Conservation (phyloP, 1,140 invertebrate genomes). For the Pseudomyrmex concolor region DNA sequence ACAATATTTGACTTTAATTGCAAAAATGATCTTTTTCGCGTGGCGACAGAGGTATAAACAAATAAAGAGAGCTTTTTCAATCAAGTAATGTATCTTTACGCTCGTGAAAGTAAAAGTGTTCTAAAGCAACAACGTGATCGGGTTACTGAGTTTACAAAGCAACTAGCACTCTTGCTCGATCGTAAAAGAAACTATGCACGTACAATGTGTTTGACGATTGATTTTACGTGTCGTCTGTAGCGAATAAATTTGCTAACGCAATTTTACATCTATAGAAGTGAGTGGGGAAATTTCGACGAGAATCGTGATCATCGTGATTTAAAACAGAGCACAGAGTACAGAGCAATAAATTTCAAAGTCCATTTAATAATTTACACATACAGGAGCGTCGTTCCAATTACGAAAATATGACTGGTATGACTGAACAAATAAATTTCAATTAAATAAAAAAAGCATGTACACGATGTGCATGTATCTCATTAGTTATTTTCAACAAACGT, state of each 20-base stretch:
- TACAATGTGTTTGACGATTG: constrained; percentile 44
- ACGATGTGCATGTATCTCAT: not conserved
- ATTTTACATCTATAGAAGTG: not conserved
- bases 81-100: constrained; percentile 20
- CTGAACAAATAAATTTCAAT: not conserved
- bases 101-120: not conserved
- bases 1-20: not conserved
- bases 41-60: not conserved
- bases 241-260: constrained; percentile 30
- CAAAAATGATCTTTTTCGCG: not conserved
- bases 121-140: not conserved
- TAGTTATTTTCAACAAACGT: not conserved
- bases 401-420: not conserved
- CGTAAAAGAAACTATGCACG: not conserved
- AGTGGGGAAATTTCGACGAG: not conserved
- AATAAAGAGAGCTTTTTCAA: not conserved
- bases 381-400: not conserved
- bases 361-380: not conserved
- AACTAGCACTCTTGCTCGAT: not conserved
- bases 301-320: not conserved
- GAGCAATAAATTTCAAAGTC: not conserved
- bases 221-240: not conserved
- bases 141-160: not conserved
- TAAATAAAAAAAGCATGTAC: not conserved
- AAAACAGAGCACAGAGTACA: not conserved